A percentile compares a stretch with the other conserved stretches of the same genome.
phyloP scores from a whole-genome alignment of 2,797 vertebrate genomes.

The Platalea minor region DNA sequence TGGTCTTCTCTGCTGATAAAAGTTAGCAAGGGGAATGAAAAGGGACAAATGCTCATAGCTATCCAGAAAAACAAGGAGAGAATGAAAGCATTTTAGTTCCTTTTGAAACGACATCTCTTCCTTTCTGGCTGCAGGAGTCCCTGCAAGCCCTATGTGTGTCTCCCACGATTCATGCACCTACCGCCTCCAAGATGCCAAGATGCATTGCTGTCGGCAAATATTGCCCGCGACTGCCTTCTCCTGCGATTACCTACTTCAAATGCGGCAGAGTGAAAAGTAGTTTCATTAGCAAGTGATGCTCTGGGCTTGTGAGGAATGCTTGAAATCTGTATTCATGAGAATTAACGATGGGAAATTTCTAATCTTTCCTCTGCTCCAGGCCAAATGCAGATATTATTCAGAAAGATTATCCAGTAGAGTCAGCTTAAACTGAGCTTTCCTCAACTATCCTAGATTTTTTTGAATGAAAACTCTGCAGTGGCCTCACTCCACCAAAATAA shows the following conservation, averaged over 20 bases:
- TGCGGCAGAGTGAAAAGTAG: not conserved
- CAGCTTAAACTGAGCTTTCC: not conserved
- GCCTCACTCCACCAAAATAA: not conserved
- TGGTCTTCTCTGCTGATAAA: not conserved
- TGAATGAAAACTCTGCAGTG: not conserved
- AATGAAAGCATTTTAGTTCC: not conserved
- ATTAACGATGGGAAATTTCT: not conserved
- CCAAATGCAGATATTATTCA: not conserved
- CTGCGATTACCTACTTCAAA: accelerated
- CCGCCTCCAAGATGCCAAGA: accelerated
- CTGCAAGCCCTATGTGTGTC: accelerated
- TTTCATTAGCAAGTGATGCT: not conserved
- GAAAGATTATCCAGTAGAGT: not conserved
- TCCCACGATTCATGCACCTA: accelerated
- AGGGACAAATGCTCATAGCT: not conserved
- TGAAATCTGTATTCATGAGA: not conserved
- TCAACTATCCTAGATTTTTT: not conserved
- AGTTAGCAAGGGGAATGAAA: not conserved
- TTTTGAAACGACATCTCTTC: not conserved
- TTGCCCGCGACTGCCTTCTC: accelerated
- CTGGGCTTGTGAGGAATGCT: not conserved
- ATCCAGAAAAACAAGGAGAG: not conserved
- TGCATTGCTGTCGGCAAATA: accelerated
- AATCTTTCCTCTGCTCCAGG: not conserved
- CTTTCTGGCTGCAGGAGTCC: not conserved